These are phyloP conservation scores for Shargacucullia verbasci DNA, from an alignment of 2,888 invertebrate species.

Conservation along the genomic window DNA sequence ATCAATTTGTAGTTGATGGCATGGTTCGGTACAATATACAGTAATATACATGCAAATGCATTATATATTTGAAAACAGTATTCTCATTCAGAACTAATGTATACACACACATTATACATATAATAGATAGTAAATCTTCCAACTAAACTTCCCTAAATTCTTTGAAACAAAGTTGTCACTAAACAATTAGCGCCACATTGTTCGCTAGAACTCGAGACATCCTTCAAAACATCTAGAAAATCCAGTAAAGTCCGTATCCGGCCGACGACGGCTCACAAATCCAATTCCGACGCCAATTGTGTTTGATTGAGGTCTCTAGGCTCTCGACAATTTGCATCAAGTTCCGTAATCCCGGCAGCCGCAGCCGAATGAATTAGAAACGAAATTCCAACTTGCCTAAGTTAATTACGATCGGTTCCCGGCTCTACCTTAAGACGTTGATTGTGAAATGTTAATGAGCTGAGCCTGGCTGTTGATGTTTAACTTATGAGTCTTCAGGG, in stretches of 20 bases:
- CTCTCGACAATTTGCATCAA: slow-evolving; percentile 45
- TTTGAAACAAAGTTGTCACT: not conserved
- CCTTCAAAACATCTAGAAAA: slow-evolving; percentile 14
- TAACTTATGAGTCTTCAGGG: not conserved
- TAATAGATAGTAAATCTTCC: too few relatives aligned
- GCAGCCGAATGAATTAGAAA: slow-evolving; percentile 48
- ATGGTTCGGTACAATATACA: too few relatives aligned
- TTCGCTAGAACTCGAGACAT: not conserved
- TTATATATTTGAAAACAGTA: too few relatives aligned
- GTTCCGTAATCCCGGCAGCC: slow-evolving; percentile 19
- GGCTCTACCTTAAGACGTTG: slow-evolving; percentile 10
- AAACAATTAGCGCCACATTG: not conserved
- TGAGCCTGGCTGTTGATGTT: slow-evolving; percentile 2
- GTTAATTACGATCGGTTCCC: slow-evolving; percentile 46
- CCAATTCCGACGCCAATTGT: slow-evolving; percentile 45
- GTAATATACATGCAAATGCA: too few relatives aligned
- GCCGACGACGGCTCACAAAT: slow-evolving; percentile 29
- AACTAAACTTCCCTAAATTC: too few relatives aligned
- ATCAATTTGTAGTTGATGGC: too few relatives aligned
- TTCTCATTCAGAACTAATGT: too few relatives aligned
- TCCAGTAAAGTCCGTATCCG: not conserved
- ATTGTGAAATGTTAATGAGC: slow-evolving; percentile 31
- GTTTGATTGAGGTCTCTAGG: slow-evolving; percentile 41
- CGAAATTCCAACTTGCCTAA: slow-evolving; percentile 39
- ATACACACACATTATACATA: too few relatives aligned